Base-by-base conservation (phyloP, 2,888 invertebrate genomes). In the Acanthosepion esculentum region DNA sequence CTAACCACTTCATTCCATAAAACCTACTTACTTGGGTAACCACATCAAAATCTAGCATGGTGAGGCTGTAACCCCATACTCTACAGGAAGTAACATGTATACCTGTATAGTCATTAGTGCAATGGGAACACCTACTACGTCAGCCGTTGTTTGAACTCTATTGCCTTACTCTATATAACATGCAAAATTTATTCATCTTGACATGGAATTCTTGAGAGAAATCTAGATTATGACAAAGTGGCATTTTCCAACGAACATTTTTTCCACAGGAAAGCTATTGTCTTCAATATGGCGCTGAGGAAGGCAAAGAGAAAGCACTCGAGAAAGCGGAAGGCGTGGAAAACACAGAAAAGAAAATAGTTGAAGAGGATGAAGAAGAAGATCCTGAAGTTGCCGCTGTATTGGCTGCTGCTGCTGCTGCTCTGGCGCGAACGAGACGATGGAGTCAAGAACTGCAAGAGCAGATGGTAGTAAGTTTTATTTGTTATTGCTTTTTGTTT, bases 371-470 rank as follows among this genome's bases (percentile, higher is more conserved):
- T 15, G 78, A 78, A 78, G 78, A 78, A 78, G 78, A 78, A 10
- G 78, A 78, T 78, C n/a, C 78, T 78, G 78, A 78, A 78, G n/a
- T 78, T 78, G n/a, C n/a, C n/a, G n/a, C n/a, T 12, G 78, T 78
- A n/a, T 78, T 78, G 78, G 78, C 78, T 78, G 78, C 78, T 78
- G 78, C 78, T 33, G 78, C 78, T 33, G 78, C 78, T 78, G 78
- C 78, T 78, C 78, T 78, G 0, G 78, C n/a, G n/a, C 78, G 78
- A 5, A 33, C 78, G 15, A 78, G 33, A 78, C 78, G 78, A 78
- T 78, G 78, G 78, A 78, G 78, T n/a, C 78, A 33, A 78, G 78
- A 78, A 78, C 78, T 78, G n/a, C 78, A 78, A n/a, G 78, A 78
- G 33, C n/a, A n/a, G 78, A 78, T 78, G n/a, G 78, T 33, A 33